Base-by-base conservation (phyloP, 2,888 invertebrate species). In the Hirudinaria manillensis region DNA sequence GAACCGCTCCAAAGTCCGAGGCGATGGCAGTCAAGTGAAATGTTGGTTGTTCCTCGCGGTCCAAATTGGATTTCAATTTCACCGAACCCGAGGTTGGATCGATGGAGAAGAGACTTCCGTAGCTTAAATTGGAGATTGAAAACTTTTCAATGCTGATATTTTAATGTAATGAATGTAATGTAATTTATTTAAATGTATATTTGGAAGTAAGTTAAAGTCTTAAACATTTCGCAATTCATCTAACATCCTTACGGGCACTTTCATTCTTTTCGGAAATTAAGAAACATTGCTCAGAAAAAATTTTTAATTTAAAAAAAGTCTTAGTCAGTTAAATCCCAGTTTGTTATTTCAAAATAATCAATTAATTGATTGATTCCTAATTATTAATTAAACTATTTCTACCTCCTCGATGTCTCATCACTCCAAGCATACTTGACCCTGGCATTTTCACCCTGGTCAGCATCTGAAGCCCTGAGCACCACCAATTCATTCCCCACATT, bases 381-480 rank as follows among this genome's bases (percentile, higher is more conserved):
- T 24, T 24, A 70, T 16, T 19, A 13, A 45, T 7, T 34, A 68
- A 13, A 32, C 36, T 7, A 13, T 27, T 27, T 55, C 19, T 32
- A 72, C 73, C 45, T 36, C 13, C 21, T 27, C 13, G 32, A 4
- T 2, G 73, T 36, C 3, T 36, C 61, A n/a, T 55, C 56, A 13
- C 61, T 24, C 65, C 55, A 36, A 19, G 29, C 72, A 53, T 77
- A 79, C 24, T 66, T 70, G 32, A 75, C 70, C 38, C 75, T 76
- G 29, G 72, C 75, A 61, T 77, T 74, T 32, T 27, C 67, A 7
- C 76, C 74, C 10, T 76, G 73, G 70, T 79, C 79, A 19, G 72
- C 70, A 61, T 79, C 79, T 4, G 72, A 56, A 10, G 79, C 79
- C 7, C 75, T 65, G 2, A 78, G 77, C 13, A 77, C 34, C 3